Base-by-base conservation (phyloP, 2,888 invertebrate genomes). In the Amphipyra tragopoginis region DNA sequence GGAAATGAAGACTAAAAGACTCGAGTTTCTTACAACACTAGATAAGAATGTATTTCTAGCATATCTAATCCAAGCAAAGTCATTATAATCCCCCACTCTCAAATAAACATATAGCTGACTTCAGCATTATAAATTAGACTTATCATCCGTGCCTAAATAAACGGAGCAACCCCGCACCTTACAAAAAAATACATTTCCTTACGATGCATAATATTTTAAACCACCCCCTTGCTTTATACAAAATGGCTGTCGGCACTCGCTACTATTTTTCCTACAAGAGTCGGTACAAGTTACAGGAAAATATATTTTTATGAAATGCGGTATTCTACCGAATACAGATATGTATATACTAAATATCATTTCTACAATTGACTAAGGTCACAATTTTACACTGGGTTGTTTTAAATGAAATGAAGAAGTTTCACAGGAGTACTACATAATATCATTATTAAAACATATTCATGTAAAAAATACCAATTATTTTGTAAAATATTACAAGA, bases 181-280 rank as follows among this genome's bases (percentile, higher is more conserved):
- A 84, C 84, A 70, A 88, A 93, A 91, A 93, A 90, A 92, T 78
- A 92, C 87, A 90, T 93, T 91, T 90, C 88, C 89, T 86, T 83
- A 85, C 86, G 84, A 86, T 83, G 88, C 84, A 88, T 92, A 92
- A 93, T 93, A 93, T 93, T 93, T 93, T 93, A 93, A 93, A 90
- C 88, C 92, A 88, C 89, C 93, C 91, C 89, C 90, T 90, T 86
- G 89, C 86, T 89, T 90, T 89, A 89, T 90, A 93, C 92, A 90
- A 91, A 92, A 92, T 93, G 91, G 90, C 88, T 93, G 93, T 93
- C 93, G 92, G 90, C 93, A 90, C 91, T 90, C 84, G 89, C 86
- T 91, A 89, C 91, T 91, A 91, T 93, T 91, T 92, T 92, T 92
- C 91, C 88, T 85, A 77, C 71, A 76, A 65, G 47, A 60, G 55